Conservation (phyloP, 2,113 vertebrate genomes). For the Stegostoma tigrinum region DNA sequence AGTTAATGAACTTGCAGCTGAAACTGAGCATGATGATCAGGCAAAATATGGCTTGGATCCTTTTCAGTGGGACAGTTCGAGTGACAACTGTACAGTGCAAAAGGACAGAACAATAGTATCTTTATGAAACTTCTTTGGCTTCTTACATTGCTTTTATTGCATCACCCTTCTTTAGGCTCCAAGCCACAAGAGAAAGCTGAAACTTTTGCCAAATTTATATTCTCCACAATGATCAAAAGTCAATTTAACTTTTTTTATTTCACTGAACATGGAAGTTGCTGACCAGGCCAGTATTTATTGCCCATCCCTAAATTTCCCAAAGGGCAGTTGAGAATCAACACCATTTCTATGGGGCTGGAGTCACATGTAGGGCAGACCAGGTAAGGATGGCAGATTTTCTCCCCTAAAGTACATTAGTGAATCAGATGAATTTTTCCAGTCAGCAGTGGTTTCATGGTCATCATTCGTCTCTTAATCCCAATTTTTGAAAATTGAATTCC, state of each 20-base stretch:
- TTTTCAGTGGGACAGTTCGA: background rate
- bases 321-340: no score
- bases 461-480: no score
- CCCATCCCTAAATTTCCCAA: no score
- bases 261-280: no score
- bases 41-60: background rate
- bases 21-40: background rate
- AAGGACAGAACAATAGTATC: background rate
- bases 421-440: no score
- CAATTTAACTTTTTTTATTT: background rate
- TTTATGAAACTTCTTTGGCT: background rate
- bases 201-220: background rate
- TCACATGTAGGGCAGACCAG: no score
- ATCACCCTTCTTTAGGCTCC: background rate
- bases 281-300: no score
- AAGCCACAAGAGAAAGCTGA: background rate
- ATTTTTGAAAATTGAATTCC: no score
- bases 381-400: no score
- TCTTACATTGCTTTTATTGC: background rate
- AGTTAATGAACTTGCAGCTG: background rate
- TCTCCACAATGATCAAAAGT: background rate
- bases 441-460: no score
- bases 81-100: background rate
- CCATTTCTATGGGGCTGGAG: no score
- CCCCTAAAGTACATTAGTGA: no score